These are phyloP conservation scores for Limanda limanda DNA, from an alignment of 2,113 vertebrate species.

Conservation along the genomic window DNA sequence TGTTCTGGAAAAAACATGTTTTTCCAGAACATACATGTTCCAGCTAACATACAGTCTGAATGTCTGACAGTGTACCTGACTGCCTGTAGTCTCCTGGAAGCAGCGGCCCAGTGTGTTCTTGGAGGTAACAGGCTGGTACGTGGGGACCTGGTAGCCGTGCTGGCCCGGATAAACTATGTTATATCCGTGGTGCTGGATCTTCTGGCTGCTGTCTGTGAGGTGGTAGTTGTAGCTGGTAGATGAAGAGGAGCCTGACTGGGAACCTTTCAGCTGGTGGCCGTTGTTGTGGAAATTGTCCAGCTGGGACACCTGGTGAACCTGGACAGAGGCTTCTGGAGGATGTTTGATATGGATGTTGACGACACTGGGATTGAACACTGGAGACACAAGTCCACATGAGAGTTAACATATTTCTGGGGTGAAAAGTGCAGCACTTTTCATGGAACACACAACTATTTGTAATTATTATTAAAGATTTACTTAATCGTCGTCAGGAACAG, in stretches of 20 bases:
- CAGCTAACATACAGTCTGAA: too few relatives aligned
- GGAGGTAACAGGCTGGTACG: conserved; percentile 90
- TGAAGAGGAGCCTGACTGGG: conserved; percentile 81
- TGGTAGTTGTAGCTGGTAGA: conserved; percentile 85
- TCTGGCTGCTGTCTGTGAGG: conserved; percentile 88
- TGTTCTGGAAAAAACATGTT: too few relatives aligned
- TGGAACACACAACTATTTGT: too few relatives aligned
- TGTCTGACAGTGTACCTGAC: conserved; percentile 83
- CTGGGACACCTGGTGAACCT: conserved; percentile 97
- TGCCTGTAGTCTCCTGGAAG: conserved; percentile 95
- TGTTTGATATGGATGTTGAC: conserved; percentile 99
- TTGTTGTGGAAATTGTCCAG: conserved; percentile 83
- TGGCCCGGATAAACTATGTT: conserved; percentile 87
- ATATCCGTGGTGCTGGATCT: conserved; percentile 85
- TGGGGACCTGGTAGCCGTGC: conserved; percentile 85
- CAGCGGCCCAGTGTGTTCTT: conserved; percentile 95
- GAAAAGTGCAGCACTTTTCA: too few relatives aligned
- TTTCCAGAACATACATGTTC: too few relatives aligned
- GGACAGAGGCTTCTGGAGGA: conserved; percentile 96
- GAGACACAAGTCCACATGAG: neutral
- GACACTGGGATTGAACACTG: conserved; percentile 90
- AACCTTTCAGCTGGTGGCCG: conserved; percentile 86
- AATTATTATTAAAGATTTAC: too few relatives aligned
- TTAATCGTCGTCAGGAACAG: too few relatives aligned
- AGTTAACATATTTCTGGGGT: neutral